phyloP scores from a whole-genome alignment of 2,797 vertebrate genomes.

The Poeciliopsis infans region DNA sequence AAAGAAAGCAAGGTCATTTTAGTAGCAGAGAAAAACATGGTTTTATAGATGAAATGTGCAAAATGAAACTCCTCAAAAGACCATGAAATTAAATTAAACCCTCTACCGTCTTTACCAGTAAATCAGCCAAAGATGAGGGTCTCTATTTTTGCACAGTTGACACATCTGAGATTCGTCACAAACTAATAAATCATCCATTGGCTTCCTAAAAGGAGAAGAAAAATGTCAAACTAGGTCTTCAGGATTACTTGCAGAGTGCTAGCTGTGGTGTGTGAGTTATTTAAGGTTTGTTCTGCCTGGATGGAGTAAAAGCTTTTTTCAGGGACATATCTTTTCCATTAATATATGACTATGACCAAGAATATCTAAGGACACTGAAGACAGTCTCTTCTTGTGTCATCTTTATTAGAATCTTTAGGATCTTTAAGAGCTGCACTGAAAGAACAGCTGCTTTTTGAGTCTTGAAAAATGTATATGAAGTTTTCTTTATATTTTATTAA shows the following conservation, averaged over 20 bases:
- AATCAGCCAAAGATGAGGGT: constrained; percentile 8
- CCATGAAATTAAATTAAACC: constrained; percentile 26
- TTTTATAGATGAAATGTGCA: constrained; percentile 24
- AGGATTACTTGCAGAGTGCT: constrained; percentile 44
- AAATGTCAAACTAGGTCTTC: constrained; percentile 49
- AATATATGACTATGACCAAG: constrained; percentile 68
- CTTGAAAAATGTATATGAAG: constrained; percentile 1
- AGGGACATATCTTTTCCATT: constrained; percentile 74
- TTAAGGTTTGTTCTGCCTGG: constrained; percentile 62
- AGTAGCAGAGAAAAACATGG: constrained; percentile 21
- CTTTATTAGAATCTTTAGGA: background rate
- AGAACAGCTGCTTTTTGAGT: background rate
- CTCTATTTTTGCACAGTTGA: constrained; percentile 28
- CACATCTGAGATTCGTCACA: constrained; percentile 26
- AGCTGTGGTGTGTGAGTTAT: constrained; percentile 65
- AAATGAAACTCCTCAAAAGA: constrained; percentile 25
- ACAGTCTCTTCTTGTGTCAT: constrained; percentile 15
- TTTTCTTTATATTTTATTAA: constrained; percentile 18
- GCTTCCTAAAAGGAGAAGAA: background rate
- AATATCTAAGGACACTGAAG: constrained; percentile 58
- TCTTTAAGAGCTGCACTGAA: background rate
- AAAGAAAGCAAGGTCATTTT: constrained; percentile 51
- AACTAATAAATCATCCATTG: constrained; percentile 42
- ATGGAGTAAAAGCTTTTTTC: constrained; percentile 75
- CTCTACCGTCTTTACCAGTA: constrained; percentile 21